Base-by-base conservation (phyloP, 2,113 vertebrate genomes). In the Anser brachyrhynchus region DNA sequence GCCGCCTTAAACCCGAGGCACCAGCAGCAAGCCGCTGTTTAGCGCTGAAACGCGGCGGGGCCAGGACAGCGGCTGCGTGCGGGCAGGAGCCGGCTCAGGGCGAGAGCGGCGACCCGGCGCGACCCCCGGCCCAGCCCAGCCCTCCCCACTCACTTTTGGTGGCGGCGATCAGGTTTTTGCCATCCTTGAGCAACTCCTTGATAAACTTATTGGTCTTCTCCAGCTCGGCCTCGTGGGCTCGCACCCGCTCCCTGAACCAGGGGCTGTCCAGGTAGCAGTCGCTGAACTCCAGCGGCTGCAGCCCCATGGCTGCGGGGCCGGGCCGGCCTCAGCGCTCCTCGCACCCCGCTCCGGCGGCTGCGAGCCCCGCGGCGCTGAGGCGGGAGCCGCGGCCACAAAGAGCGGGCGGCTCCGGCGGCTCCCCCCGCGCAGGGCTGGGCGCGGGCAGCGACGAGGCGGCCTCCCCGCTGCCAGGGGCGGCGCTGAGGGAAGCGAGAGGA, bases 231-330 rank as follows among this genome's bases (percentile, higher is more conserved):
- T 99, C 99, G 26, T 99, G 99, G 2, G 99, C 98, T 80, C 98
- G 98, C 51, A 99, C 98, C 92, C 99, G 98, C 71, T 99, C 99
- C 96, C 99, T 97, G 97, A 99, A 99, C 92, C 97, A 91, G 25
- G 99, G 99, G 94, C 99, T 99, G 97, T 99, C 99, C 98, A 99
- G 97, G 98, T 99, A 99, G 98, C 99, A 99, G 59, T 99, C 99
- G 93, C 99, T 99, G 95, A 99, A 99, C 94, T 99, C 99, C 97
- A 99, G 90, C 62, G 99, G 99, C 98, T 99, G 99, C 97, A 99
- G 98, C 96, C 99, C 99, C 99, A 99, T 99, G 92, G 95, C 96
- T 21, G 94, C 85, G 2, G 59, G 2, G 59, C 78, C 5, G 37
- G 46, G 6, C 65, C 67, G n/a, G 57, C 19, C 29, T 46, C 59